Percentiles rank a stretch among this genome's conserved stretches.
These are phyloP conservation scores for Sinocyclocheilus maitianheensis DNA, from an alignment of 2,113 vertebrate genomes.

Conservation along the genomic window DNA sequence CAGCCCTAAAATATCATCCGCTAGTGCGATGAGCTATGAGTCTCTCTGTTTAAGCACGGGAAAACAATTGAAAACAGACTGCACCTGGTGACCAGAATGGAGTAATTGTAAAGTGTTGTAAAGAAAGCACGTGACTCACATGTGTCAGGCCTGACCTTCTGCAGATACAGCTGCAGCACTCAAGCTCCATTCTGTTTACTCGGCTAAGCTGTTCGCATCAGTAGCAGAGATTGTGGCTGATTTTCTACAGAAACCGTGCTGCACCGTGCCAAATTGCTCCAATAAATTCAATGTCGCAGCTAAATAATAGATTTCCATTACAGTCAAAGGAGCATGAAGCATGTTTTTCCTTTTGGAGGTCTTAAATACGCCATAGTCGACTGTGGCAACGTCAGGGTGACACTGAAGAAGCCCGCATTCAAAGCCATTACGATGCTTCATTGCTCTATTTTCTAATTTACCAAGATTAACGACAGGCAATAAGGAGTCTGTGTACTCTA, in stretches of 20 bases:
- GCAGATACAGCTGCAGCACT: not conserved
- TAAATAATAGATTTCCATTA: constrained; percentile 59
- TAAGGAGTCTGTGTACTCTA: constrained; percentile 68
- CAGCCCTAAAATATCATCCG: constrained; percentile 20
- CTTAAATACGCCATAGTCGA: constrained; percentile 61
- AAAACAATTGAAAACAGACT: not conserved
- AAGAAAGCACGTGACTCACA: not conserved
- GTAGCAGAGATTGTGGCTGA: constrained; percentile 3
- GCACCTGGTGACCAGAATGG: not conserved
- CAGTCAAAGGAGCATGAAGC: constrained; percentile 56
- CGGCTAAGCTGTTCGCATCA: constrained; percentile 3
- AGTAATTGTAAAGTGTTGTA: constrained; percentile 5
- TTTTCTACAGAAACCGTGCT: constrained; percentile 2
- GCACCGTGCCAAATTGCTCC: constrained; percentile 39
- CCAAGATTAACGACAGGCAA: constrained; percentile 70
- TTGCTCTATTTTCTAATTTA: constrained; percentile 72
- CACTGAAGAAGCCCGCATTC: constrained; percentile 61
- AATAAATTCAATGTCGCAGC: constrained; percentile 47
- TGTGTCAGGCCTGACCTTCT: not conserved
- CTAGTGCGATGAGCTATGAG: not conserved
- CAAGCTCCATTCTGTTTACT: not conserved
- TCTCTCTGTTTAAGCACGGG: not conserved
- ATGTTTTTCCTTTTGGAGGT: constrained; percentile 44
- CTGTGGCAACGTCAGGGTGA: constrained; percentile 53
- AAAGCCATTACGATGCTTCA: constrained; percentile 72